Conservation (phyloP, 2,113 vertebrate species). For the Podarcis cretensis region DNA sequence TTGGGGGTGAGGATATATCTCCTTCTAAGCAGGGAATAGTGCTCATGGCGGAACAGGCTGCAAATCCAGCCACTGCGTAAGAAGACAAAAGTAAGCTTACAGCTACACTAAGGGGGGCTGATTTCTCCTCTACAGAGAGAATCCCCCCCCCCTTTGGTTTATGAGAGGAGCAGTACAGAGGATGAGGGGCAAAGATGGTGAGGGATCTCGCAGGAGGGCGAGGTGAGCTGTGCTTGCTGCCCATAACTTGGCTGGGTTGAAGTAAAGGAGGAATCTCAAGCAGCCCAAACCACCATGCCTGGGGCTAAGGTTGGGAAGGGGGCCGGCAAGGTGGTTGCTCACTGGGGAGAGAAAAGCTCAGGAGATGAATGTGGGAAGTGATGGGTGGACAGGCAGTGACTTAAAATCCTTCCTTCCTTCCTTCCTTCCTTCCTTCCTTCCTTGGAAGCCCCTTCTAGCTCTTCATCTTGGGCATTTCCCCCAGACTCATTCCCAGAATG, state of each 20-base stretch:
- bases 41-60: background rate
- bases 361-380: background rate
- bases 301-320: background rate
- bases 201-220: background rate
- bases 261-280: background rate
- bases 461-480: background rate
- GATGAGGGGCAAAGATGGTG: background rate
- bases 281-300: background rate
- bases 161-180: background rate
- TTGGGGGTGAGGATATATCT: background rate
- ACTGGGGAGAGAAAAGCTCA: background rate
- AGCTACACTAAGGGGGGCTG: too few species aligned
- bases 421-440: background rate
- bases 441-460: background rate
- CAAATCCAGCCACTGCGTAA: background rate
- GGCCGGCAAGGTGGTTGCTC: background rate
- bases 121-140: background rate
- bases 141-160: background rate
- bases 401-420: background rate
- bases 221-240: background rate
- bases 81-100: rapidly evolving
- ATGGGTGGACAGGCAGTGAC: background rate
- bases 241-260: background rate
- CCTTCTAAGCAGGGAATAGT: background rate
- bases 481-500: too few species aligned